Evolutionary conservation across 2,113 vertebrate species (phyloP).

Genomic region (Hippocampus abdominalis): DNA sequence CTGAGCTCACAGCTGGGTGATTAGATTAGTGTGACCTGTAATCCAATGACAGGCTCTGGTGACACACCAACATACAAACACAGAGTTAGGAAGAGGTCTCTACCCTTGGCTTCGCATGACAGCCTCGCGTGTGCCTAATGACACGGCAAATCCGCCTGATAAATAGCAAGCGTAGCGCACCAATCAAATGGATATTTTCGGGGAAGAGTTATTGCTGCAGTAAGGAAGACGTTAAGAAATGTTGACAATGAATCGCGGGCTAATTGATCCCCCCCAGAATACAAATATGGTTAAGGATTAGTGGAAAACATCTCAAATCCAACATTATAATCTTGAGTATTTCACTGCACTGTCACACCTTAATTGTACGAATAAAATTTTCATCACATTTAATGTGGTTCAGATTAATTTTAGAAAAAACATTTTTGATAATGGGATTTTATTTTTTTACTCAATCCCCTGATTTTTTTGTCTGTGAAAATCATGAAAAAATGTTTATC

Average conservation of each 20-base stretch:
- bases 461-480: too few relatives aligned
- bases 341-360: too few relatives aligned
- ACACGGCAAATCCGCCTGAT: constrained; percentile 8
- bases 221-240: background rate
- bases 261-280: too few relatives aligned
- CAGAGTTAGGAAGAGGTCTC: constrained; percentile 12
- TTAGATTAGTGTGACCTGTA: constrained; percentile 67
- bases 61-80: constrained; percentile 32
- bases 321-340: too few relatives aligned
- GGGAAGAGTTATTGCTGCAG: background rate
- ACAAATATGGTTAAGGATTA: too few relatives aligned
- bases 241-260: background rate
- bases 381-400: too few relatives aligned
- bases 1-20: constrained; percentile 53
- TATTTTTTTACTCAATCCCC: too few relatives aligned
- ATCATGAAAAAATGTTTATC: too few relatives aligned
- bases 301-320: too few relatives aligned
- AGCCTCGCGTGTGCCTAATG: constrained; percentile 38
- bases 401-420: too few relatives aligned
- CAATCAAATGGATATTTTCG: background rate
- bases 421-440: too few relatives aligned
- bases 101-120: constrained; percentile 13
- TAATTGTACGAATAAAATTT: too few relatives aligned
- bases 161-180: constrained; percentile 12
- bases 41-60: constrained; percentile 60